Evolutionary conservation across 2,113 vertebrate species (phyloP).

Genomic region (Hymenochirus boettgeri): DNA sequence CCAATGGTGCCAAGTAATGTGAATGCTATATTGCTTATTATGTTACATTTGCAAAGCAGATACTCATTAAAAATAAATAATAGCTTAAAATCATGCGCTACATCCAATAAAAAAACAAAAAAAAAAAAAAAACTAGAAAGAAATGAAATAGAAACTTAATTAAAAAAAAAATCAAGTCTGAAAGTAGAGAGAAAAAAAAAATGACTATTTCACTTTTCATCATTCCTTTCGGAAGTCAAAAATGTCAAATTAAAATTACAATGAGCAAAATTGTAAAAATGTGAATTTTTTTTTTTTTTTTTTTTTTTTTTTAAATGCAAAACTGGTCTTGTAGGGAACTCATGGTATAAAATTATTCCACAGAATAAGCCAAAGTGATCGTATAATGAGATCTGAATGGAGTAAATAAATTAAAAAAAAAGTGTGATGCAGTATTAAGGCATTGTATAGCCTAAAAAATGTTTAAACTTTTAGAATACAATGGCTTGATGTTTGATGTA

Average conservation of each 20-base stretch:
- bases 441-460: slow-evolving; percentile 17
- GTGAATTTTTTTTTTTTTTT: too few relatives aligned
- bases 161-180: slow-evolving; percentile 53
- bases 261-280: slow-evolving; percentile 47
- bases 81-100: slow-evolving; percentile 76
- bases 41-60: slow-evolving; percentile 92
- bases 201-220: slow-evolving; percentile 67
- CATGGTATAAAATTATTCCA: slow-evolving; percentile 68
- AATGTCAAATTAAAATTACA: slow-evolving; percentile 47
- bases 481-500: slow-evolving; percentile 43
- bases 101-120: slow-evolving; percentile 78
- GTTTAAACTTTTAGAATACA: slow-evolving; percentile 51
- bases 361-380: slow-evolving; percentile 75
- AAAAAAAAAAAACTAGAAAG: slow-evolving; percentile 69
- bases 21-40: slow-evolving; percentile 95
- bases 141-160: slow-evolving; percentile 58
- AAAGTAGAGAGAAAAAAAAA: slow-evolving; percentile 65
- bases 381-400: slow-evolving; percentile 30
- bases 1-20: slow-evolving; percentile 98
- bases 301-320: too few relatives aligned
- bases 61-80: slow-evolving; percentile 76
- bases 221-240: slow-evolving; percentile 69
- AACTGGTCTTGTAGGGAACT: slow-evolving; percentile 67
- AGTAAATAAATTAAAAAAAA: slow-evolving; percentile 5
- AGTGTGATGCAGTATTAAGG: slow-evolving; percentile 20